Evolutionary conservation across 2,797 vertebrate genomes (phyloP), one percentile per base, ranked within the genome.

Genomic region (Chaetodon trifasciatus): DNA sequence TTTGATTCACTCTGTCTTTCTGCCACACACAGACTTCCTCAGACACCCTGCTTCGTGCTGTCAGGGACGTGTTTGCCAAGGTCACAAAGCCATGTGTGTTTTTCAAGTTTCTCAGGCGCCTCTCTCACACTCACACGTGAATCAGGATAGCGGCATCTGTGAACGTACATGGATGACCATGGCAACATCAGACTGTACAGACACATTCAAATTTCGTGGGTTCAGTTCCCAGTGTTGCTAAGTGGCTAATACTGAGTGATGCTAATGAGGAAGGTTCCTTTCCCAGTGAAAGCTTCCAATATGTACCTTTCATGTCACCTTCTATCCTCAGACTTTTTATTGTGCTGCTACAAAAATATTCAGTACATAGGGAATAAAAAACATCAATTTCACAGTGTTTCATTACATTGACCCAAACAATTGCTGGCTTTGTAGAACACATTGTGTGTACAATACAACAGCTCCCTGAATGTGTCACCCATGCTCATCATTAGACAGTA

Each of bases 31-130:
- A 15, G 5, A 0, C 5, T 44, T 23, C 23, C 24, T 44, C 79
- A 40, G 50, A 52, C 60, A 12, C 13, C 76, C 65, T 62, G 56
- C 65, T 49, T 65, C 52, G 0, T 35, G 74, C 78, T 73, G 73
- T 78, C 77, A 8, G 44, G 19, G 56, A 56, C 65, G 62, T 90
- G 81, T 88, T 90, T 90, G 85, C 81, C 0, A 66, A 88, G 91
- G 90, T 88, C 89, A 68, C 73, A 64, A 70, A 84, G 89, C 76
- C 81, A 62, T 84, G 82, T 82, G 74, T 70, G 79, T 70, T 77
- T 76, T 82, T 82, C 73, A 70, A 66, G 75, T 84, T 87, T 92
- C 79, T 79, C 88, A 86, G 70, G 74, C 68, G 11, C 67, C 70
- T 81, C 74, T 10, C 50, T 42, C 44, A 15, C 32, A 79, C 50